Evolutionary conservation across 2,888 invertebrate genomes (phyloP), one percentile per base, ranked within the genome.

Genomic region (Agrotis segetum): DNA sequence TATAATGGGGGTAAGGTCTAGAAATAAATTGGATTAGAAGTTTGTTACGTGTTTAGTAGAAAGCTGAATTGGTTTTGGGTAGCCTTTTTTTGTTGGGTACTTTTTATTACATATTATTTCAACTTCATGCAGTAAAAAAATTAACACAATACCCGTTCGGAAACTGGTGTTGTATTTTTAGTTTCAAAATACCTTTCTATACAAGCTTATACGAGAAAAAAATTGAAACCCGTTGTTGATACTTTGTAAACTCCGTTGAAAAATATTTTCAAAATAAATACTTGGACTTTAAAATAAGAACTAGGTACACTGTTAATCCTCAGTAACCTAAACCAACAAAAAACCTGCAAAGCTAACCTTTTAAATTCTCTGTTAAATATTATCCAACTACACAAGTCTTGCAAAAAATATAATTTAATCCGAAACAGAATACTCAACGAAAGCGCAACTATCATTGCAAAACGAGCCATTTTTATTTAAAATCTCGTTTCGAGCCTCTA

Each of bases 381-480:
- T 47, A 52, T 29, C 13, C 19, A 24, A 53, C 59, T 55, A 16
- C 47, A 61, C 53, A 29, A 56, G n/a, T 46, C 7, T 13, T 14
- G 59, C 4, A 66, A 58, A 71, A 63, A 78, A 56, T 17, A 29
- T 50, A 55, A 71, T 82, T 65, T 59, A 59, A 82, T 79, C 58
- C 21, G 7, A 47, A 24, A 5, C 62, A 67, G 72, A 77, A 67
- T 53, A 62, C 59, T 73, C 40, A 61, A 21, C n/a, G 53, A 52
- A 77, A 79, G 64, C 44, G 65, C 56, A 58, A 68, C 62, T 82
- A 68, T 79, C 73, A 79, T 60, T 66, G 67, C 65, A 61, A 69
- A 69, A 60, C 24, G 70, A 79, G 55, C 66, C 67, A 81, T 83
- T 85, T 85, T 85, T 77, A 81, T 81, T 83, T 83, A 74, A 84